These are phyloP conservation scores for Cygnus buccinator DNA, from an alignment of 2,113 vertebrate genomes.

Conservation along the genomic window DNA sequence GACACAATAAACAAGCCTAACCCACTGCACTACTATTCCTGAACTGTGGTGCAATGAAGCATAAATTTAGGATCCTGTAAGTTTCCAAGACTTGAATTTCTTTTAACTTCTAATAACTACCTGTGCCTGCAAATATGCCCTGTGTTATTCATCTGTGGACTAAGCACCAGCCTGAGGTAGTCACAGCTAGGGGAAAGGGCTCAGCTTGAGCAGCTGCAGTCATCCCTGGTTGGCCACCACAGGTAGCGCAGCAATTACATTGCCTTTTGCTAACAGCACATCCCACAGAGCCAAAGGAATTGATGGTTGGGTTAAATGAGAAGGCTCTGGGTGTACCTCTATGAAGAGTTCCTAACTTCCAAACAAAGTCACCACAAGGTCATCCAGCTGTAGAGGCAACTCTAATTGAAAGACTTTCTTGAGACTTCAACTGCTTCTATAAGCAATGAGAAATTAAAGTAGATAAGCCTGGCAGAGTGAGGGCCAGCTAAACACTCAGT, in stretches of 20 bases:
- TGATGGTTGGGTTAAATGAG: background rate
- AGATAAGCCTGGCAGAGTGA: background rate
- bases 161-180: background rate
- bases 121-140: background rate
- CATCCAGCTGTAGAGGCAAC: background rate
- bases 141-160: background rate
- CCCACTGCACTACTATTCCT: background rate
- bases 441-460: accelerated
- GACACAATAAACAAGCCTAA: background rate
- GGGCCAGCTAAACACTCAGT: background rate
- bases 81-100: background rate
- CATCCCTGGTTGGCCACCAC: background rate
- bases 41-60: background rate
- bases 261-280: slow-evolving; percentile 4
- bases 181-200: background rate
- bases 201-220: background rate
- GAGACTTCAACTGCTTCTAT: accelerated
- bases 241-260: background rate
- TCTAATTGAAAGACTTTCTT: background rate
- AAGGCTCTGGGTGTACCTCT: background rate
- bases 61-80: background rate
- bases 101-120: background rate
- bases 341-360: background rate
- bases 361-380: background rate
- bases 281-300: slow-evolving; percentile 35